phyloP scores from a whole-genome alignment of 2,888 invertebrate genomes.

The Epirrhoe tristata region DNA sequence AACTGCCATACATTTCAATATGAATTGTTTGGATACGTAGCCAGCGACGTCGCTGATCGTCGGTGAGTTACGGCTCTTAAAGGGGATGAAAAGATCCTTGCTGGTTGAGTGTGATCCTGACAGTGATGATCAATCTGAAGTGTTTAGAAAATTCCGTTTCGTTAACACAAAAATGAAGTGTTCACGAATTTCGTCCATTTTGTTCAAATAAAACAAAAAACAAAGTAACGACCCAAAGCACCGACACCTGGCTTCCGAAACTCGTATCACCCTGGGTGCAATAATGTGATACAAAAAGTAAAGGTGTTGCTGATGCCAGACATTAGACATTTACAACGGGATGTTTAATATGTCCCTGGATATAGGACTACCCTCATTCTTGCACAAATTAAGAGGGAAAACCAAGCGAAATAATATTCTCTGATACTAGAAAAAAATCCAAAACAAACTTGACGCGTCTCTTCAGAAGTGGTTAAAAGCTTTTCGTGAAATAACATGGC shows the following conservation, averaged over 20 bases:
- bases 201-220: slow-evolving; percentile 20
- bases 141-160: too few relatives aligned
- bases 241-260: slow-evolving; percentile 17
- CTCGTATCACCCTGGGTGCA: slow-evolving; percentile 40
- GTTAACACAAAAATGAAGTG: too few relatives aligned
- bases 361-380: slow-evolving; percentile 12
- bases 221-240: slow-evolving; percentile 19
- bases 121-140: too few relatives aligned
- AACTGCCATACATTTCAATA: too few relatives aligned
- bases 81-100: too few relatives aligned
- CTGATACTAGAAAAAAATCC: too few relatives aligned
- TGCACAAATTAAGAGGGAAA: slow-evolving; percentile 3
- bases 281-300: slow-evolving; percentile 44
- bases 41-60: too few relatives aligned
- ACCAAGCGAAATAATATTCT: slow-evolving; percentile 3
- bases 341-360: slow-evolving; percentile 28
- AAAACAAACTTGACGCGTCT: too few relatives aligned
- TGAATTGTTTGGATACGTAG: too few relatives aligned
- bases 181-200: slow-evolving; percentile 1
- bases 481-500: background rate
- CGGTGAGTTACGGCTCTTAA: too few relatives aligned
- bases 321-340: slow-evolving; percentile 32
- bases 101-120: too few relatives aligned
- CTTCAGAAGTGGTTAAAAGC: too few relatives aligned
- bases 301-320: slow-evolving; percentile 32